phyloP scores from a whole-genome alignment of 92 coral and sea anemone species.

The Zoanthus solanderi region DNA sequence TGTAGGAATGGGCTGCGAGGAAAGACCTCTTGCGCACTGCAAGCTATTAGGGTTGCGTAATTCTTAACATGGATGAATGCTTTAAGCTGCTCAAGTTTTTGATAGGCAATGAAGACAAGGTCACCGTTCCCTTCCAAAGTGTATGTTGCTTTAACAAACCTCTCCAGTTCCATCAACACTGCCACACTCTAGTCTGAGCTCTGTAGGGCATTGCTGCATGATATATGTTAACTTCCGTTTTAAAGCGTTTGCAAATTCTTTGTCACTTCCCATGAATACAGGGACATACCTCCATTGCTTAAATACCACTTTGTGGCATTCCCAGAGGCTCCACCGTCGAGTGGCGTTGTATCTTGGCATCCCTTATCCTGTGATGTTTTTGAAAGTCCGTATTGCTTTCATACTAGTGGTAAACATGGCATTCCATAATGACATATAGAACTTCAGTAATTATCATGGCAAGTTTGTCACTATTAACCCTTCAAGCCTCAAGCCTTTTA shows the following conservation, averaged over 20 bases:
- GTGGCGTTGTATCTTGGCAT: slow-evolving; percentile 56
- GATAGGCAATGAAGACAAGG: slow-evolving; percentile 36
- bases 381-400: slow-evolving; percentile 49
- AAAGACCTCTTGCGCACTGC: no score
- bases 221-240: slow-evolving; percentile 48
- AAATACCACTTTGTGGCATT: slow-evolving; percentile 51
- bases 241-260: slow-evolving; percentile 46
- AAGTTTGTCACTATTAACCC: no score
- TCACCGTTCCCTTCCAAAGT: slow-evolving; percentile 22
- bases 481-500: no score
- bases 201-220: slow-evolving; percentile 44
- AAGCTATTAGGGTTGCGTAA: no score
- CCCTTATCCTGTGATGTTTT: slow-evolving; percentile 33
- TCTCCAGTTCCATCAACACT: slow-evolving; percentile 59
- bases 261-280: slow-evolving; percentile 50
- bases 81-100: slow-evolving; percentile 11
- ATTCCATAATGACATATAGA: slow-evolving; percentile 47
- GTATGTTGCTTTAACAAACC: slow-evolving; percentile 50
- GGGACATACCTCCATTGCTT: no score
- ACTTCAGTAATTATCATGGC: background rate
- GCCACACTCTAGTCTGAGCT: slow-evolving; percentile 55
- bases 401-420: slow-evolving; percentile 52
- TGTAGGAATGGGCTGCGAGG: no score
- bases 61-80: slow-evolving; percentile 27
- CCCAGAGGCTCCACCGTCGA: slow-evolving; percentile 62